Base-by-base conservation (phyloP, 2,797 vertebrate species). In the Cetoscarus ocellatus region DNA sequence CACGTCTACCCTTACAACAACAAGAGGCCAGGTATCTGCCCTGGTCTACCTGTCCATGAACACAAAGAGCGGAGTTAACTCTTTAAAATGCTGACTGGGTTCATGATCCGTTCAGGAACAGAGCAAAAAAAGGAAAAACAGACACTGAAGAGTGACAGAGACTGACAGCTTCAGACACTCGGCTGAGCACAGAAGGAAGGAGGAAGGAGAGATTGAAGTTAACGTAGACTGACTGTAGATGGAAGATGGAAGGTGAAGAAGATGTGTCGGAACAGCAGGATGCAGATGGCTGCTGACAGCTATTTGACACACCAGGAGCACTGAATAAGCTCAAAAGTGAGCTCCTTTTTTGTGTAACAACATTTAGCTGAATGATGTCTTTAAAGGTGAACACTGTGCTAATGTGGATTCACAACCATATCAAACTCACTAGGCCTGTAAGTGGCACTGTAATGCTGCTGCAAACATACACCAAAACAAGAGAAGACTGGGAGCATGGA, bases 161-260 rank as follows among this genome's bases (percentile, higher is more conserved):
- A 82, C 60, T 86, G 88, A 89, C 86, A 84, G 87, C 73, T 62
- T 49, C 38, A 67, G 75, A 84, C 66, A 66, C 69, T 82, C 10
- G 2, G 62, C 70, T 49, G 64, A 76, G 69, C 65, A 0, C 53
- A 15, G 66, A 53, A 15, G 66, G 59, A 67, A 51, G 83, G 61
- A 73, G 73, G 58, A 58, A 61, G 66, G 57, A 40, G 68, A 64
- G 75, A 76, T 47, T 85, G 90, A 90, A 79, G 78, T 85, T 79
- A 87, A 89, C 53, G 44, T 49, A 58, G 71, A 69, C 57, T 74
- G 86, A 86, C 80, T 83, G 17, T 47, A 59, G 75, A 83, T 82
- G 81, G 82, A 83, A 75, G 38, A 39, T 6, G 48, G 48, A 51
- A 74, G 73, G 80, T 72, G 80, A 82, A 67, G 72, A 77, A 66